Evolutionary conservation across 2,113 vertebrate genomes (phyloP), one percentile per base, ranked within the genome.

Genomic region (Cyprinodon tularosa): DNA sequence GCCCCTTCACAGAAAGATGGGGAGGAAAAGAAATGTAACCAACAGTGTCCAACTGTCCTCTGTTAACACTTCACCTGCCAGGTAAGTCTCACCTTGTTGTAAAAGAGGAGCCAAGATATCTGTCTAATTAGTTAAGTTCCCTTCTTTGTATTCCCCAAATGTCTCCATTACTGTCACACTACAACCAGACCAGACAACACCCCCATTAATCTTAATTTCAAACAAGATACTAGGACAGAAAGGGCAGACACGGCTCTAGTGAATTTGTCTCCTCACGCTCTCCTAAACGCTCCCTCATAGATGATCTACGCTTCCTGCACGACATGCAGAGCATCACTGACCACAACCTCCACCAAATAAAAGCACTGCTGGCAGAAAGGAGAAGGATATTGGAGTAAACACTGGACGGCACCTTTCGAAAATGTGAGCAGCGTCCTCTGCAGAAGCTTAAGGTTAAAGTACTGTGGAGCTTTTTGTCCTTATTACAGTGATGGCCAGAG

Each of bases 181-280:
- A 44, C 22, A 44, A 66, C 45, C 63, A 62, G 40, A 66, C 61
- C 68, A 80, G 71, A 84, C 74, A 68, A 71, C 69, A 79, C 68
- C 68, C 29, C 80, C 78, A 88, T 86, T 81, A 63, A 86, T 88
- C 87, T 76, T 57, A 81, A 39, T 85, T 82, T 77, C 50, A 48
- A 66, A 70, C 59, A 9, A 50, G 53, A 70, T 66, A 72, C 62
- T 76, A 75, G 8, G 68, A 77, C 74, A 76, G 74, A 68, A 68
- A 85, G 84, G 80, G 71, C 73, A 79, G 62, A 78, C 13, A 0
- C 48, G 71, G 68, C 68, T 79, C 73, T 70, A 39, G 63, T 67
- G 64, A 83, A 84, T 76, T 71, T 60, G 67, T 78, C 78, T 81
- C 66, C 70, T 80, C 76, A 78, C 74, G 75, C 78, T 87, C 59